A percentile compares a stretch with the other conserved stretches of the same genome.
Conservation (phyloP, 2,888 invertebrate species). For the Patella depressa region DNA sequence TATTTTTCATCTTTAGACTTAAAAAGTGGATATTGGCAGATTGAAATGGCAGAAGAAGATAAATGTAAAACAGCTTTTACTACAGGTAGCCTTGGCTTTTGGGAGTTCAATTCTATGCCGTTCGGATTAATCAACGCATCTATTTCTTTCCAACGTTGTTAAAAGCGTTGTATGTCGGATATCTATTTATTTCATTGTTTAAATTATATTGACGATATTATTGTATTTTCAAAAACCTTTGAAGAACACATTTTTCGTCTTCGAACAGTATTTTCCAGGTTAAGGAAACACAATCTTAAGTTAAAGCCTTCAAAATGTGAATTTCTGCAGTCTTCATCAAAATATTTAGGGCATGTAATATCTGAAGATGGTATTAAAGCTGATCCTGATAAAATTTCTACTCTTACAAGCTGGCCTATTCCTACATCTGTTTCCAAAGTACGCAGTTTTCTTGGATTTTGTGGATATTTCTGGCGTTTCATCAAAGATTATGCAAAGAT, state of each 20-base stretch:
- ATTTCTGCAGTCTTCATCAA: constrained; percentile 31
- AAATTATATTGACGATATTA: constrained; percentile 24
- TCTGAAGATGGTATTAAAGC: constrained; percentile 35
- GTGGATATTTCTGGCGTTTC: too few species aligned
- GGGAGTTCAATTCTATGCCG: constrained; percentile 26
- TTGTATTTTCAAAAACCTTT: constrained; percentile 35
- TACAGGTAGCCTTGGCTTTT: constrained; percentile 32
- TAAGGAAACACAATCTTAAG: constrained; percentile 33
- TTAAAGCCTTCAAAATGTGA: constrained; percentile 42
- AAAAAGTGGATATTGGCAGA: neutral
- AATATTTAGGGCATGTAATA: constrained; percentile 39
- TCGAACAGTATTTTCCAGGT: constrained; percentile 29
- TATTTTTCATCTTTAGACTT: constrained; percentile 1
- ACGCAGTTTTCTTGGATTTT: too few species aligned
- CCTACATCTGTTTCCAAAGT: too few species aligned
- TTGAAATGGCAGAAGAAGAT: constrained; percentile 30
- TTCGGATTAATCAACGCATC: constrained; percentile 39
- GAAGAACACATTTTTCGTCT: constrained; percentile 23
- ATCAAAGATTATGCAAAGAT: too few species aligned
- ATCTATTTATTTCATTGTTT: constrained; percentile 31
- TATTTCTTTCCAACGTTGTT: constrained; percentile 34
- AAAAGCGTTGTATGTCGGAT: constrained; percentile 32
- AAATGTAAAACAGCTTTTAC: constrained; percentile 37
- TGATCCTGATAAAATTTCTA: constrained; percentile 28
- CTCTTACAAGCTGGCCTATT: constrained; percentile 18